These are phyloP conservation scores for Noctua fimbriata DNA, from an alignment of 2,888 invertebrate species.

Conservation along the genomic window DNA sequence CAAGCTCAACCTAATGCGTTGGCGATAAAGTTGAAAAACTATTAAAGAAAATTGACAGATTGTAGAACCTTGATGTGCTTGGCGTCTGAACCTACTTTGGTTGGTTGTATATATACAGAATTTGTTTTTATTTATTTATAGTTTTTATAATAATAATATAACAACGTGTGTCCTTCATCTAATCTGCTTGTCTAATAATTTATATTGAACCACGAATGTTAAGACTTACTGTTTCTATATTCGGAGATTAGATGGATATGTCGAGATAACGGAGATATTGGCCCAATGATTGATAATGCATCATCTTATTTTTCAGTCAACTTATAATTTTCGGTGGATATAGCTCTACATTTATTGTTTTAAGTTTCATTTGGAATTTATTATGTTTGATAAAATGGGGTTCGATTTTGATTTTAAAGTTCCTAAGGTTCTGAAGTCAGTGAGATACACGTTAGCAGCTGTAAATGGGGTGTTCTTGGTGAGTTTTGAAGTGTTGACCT, in stretches of 20 bases:
- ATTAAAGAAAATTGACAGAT: too few relatives aligned
- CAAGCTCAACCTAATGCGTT: too few relatives aligned
- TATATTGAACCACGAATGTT: constrained; percentile 38
- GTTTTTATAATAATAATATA: not conserved
- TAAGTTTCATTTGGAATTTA: not conserved
- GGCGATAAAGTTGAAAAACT: too few relatives aligned
- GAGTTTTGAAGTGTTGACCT: constrained; percentile 70
- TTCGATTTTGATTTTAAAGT: constrained; percentile 80
- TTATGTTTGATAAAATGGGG: constrained; percentile 64
- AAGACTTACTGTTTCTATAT: constrained; percentile 48
- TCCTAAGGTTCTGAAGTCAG: constrained; percentile 85
- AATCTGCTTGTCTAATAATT: constrained; percentile 22
- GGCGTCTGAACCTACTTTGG: not conserved
- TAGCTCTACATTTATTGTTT: constrained; percentile 44
- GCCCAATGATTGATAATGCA: constrained; percentile 79
- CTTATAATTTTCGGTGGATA: constrained; percentile 68
- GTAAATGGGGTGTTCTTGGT: constrained; percentile 95
- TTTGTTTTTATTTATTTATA: not conserved
- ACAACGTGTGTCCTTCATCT: constrained; percentile 16
- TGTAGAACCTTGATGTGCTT: too few relatives aligned
- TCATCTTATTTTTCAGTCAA: constrained; percentile 78
- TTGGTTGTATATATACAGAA: not conserved
- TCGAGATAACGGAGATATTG: constrained; percentile 85
- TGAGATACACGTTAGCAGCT: constrained; percentile 93
- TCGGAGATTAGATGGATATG: constrained; percentile 81